Evolutionary conservation across 64 coral and sea anemone species (phyloP).

Genomic region (Stylophora pistillata): DNA sequence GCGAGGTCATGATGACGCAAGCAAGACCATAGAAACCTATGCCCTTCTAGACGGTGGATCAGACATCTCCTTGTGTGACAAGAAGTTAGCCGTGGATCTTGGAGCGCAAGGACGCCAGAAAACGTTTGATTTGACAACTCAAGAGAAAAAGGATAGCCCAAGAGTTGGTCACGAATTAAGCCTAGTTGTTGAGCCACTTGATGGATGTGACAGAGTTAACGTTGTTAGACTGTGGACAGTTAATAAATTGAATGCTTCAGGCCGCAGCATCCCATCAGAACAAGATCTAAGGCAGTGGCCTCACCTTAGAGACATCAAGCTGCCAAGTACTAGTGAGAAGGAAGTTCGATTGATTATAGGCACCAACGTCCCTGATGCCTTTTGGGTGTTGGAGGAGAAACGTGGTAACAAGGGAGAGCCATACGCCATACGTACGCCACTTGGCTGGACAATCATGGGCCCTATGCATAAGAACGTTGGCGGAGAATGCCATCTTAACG

Average conservation of each 20-base stretch:
- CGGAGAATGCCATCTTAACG: too few relatives aligned
- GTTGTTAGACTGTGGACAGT: constrained; percentile 47
- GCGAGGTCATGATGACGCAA: not conserved
- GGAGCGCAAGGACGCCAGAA: constrained; percentile 8
- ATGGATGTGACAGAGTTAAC: constrained; percentile 16
- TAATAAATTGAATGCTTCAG: constrained; percentile 38
- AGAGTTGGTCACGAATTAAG: constrained; percentile 17
- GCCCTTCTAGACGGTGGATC: constrained; percentile 30
- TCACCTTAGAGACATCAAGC: constrained; percentile 55
- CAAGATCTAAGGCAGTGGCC: constrained; percentile 33
- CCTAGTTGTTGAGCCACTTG: not conserved
- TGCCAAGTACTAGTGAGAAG: constrained; percentile 26
- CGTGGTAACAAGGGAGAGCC: constrained; percentile 47
- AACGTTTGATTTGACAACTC: constrained; percentile 30
- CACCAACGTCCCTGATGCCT: constrained; percentile 59
- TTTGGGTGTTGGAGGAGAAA: constrained; percentile 68
- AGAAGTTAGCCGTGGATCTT: not conserved
- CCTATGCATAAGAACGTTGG: constrained; percentile 5
- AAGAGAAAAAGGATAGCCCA: constrained; percentile 29
- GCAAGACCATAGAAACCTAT: constrained; percentile 2
- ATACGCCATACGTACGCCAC: constrained; percentile 46
- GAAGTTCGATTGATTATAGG: constrained; percentile 57
- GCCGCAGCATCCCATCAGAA: constrained; percentile 14
- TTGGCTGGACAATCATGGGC: constrained; percentile 44
- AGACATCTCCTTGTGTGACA: constrained; percentile 33